These are phyloP conservation scores for Centropristis striata DNA, from an alignment of 2,113 vertebrate species.

Conservation along the genomic window DNA sequence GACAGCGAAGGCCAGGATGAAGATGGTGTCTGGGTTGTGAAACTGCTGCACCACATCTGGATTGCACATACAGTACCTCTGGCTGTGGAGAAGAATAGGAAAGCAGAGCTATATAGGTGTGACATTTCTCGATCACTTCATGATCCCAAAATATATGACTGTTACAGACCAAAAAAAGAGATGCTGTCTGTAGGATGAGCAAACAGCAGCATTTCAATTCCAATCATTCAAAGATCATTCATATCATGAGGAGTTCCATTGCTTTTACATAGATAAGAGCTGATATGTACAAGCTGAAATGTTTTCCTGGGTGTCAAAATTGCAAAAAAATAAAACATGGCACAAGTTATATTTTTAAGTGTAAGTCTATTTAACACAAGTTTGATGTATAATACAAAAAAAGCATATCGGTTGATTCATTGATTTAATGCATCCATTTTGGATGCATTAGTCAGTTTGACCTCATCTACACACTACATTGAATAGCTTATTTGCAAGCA, in stretches of 20 bases:
- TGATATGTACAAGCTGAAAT: not conserved
- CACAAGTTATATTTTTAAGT: too few relatives aligned
- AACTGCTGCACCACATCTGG: constrained; percentile 99
- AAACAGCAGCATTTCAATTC: not conserved
- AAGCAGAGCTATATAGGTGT: not conserved
- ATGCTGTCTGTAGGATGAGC: not conserved
- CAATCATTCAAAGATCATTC: constrained; percentile 7
- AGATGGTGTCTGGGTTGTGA: constrained; percentile 99
- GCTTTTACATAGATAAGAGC: not conserved
- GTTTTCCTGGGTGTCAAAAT: not conserved
- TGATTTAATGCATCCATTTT: not conserved
- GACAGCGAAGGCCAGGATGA: constrained; percentile 98
- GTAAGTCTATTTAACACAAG: not conserved
- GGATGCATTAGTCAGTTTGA: too few relatives aligned
- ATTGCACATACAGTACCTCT: constrained; percentile 99
- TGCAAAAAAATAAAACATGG: not conserved
- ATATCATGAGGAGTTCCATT: not conserved
- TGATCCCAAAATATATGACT: not conserved
- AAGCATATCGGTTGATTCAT: not conserved
- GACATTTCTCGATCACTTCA: not conserved
- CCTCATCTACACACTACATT: not conserved
- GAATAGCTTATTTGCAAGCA: not conserved
- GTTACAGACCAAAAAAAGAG: not conserved
- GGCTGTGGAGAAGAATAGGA: constrained; percentile 85
- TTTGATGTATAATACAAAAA: not conserved